Evolutionary conservation across 2,113 vertebrate species (phyloP).

Genomic region (Gymnocephalus cernua): DNA sequence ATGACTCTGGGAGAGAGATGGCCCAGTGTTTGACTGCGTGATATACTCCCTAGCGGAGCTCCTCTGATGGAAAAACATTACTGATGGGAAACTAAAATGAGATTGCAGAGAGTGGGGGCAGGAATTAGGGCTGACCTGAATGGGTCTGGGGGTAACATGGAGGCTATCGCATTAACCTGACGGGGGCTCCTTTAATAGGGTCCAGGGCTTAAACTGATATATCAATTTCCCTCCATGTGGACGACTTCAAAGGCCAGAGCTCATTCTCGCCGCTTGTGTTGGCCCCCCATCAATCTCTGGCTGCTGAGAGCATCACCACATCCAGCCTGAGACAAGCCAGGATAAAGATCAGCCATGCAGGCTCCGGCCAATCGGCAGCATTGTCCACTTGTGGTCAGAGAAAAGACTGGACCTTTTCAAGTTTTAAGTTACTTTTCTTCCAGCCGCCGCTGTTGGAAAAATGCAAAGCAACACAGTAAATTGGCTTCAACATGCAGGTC

Average conservation of each 20-base stretch:
- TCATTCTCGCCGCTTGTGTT: slow-evolving; percentile 88
- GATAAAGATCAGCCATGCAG: slow-evolving; percentile 68
- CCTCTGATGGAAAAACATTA: slow-evolving; percentile 77
- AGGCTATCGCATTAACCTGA: slow-evolving; percentile 88
- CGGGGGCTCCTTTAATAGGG: slow-evolving; percentile 92
- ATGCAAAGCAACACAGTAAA: slow-evolving; percentile 40
- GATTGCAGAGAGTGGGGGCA: slow-evolving; percentile 74
- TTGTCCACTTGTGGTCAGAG: slow-evolving; percentile 40
- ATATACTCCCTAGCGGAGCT: slow-evolving; percentile 73
- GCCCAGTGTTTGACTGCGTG: slow-evolving; percentile 71
- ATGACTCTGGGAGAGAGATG: slow-evolving; percentile 74
- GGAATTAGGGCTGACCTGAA: slow-evolving; percentile 80
- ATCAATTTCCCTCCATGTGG: slow-evolving; percentile 96
- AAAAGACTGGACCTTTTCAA: slow-evolving; percentile 24
- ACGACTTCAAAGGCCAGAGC: slow-evolving; percentile 94
- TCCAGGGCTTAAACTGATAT: slow-evolving; percentile 95
- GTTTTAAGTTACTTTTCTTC: slow-evolving; percentile 37
- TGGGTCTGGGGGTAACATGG: slow-evolving; percentile 81
- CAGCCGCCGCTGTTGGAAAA: slow-evolving; percentile 5
- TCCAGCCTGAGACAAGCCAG: slow-evolving; percentile 72
- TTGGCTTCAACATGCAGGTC: slow-evolving; percentile 70
- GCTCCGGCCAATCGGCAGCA: slow-evolving; percentile 54
- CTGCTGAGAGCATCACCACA: slow-evolving; percentile 83
- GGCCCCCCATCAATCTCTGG: slow-evolving; percentile 92
- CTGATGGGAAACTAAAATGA: slow-evolving; percentile 84